Evolutionary conservation across 2,113 vertebrate species (phyloP), one percentile per base, ranked within the genome.

Genomic region (Melanotaenia duboulayi): DNA sequence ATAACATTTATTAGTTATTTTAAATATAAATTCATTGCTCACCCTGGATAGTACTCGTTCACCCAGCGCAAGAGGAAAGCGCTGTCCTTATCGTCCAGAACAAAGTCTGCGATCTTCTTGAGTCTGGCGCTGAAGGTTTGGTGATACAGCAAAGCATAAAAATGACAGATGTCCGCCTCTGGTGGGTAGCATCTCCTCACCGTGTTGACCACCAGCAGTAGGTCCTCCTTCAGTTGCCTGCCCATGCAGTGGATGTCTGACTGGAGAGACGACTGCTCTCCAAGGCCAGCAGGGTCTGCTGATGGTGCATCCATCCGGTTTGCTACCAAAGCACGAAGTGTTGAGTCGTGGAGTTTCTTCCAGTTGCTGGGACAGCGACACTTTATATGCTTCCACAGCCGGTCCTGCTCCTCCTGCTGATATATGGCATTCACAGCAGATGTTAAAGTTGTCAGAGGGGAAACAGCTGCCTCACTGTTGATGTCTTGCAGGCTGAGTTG

Each of bases 131-230:
- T 89, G 81, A 97, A 86, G 48, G 68, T 82, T 8, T 86, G 22
- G 71, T 97, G 96, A 83, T 96, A 99, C 72, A 89, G 4, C 39
- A 69, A 14, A 16, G 94, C 95, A 25, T 98, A 99, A 24, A 90
- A 61, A 4, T 92, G 80, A 80, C 96, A 96, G 8, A 99, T 93
- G 37, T 92, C 71, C 74, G 94, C 87, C 16, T 95, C 80, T 0
- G 87, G 74, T 0, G 96, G 96, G 86, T 96, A 99, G 78, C 95
- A 94, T 4, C 40, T 63, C 62, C 87, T 94, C 59, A 98, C 91
- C 0, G 19, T 66, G 7, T 84, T 75, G 67, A 87, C 94, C 85
- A 97, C 92, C 4, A 84, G 59, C 78, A 91, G 71, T 77, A 99
- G 59, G 88, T 98, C 97, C 3, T 92, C 74, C 82, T 90, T 95